Percentiles rank a stretch among this genome's conserved stretches.
phyloP scores from a whole-genome alignment of 1,140 invertebrate species.

The Ceratitis capitata region DNA sequence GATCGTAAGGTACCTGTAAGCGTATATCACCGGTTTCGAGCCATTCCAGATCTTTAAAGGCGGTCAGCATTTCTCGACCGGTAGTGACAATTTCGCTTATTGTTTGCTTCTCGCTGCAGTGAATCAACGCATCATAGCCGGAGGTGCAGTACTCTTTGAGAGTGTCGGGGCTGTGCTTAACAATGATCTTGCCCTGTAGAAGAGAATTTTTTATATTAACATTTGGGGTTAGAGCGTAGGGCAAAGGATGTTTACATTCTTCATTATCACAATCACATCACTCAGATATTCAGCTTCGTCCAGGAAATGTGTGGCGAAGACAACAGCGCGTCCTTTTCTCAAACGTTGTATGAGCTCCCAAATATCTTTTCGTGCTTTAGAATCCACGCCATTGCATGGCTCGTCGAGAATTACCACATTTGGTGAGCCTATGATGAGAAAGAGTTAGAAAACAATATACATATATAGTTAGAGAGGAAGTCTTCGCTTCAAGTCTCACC shows the following conservation, averaged over 20 bases:
- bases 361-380: constrained; percentile 76
- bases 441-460: background rate
- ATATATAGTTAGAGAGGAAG: background rate
- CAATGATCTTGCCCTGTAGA: constrained; percentile 58
- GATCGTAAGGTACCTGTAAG: constrained; percentile 39
- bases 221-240: background rate
- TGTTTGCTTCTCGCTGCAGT: constrained; percentile 48
- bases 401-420: constrained; percentile 86
- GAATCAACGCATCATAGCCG: constrained; percentile 51
- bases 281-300: constrained; percentile 76
- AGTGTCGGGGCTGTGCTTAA: constrained; percentile 59
- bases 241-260: constrained; percentile 65
- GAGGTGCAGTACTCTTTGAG: constrained; percentile 55
- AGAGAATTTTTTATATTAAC: background rate
- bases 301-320: constrained; percentile 78
- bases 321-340: constrained; percentile 73
- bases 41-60: constrained; percentile 26
- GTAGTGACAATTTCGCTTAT: background rate
- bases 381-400: constrained; percentile 83
- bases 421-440: constrained; percentile 51
- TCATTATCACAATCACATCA: constrained; percentile 74
- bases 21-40: constrained; percentile 9
- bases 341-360: constrained; percentile 79
- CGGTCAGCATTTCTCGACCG: constrained; percentile 18
- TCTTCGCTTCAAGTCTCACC: constrained; percentile 67